Base-by-base conservation (phyloP, 2,113 vertebrate species). In the Oreocharis arfaki region DNA sequence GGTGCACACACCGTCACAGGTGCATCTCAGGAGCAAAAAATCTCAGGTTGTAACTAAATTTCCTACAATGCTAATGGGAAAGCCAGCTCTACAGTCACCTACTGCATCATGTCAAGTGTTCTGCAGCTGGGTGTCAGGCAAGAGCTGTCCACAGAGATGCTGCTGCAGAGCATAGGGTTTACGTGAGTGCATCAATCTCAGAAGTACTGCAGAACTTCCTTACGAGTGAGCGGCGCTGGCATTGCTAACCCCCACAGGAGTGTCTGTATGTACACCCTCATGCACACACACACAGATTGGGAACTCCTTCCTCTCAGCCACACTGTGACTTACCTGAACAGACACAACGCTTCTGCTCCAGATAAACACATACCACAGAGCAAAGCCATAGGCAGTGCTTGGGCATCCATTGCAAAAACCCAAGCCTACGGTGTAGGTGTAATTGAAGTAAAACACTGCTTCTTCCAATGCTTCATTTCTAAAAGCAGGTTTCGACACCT, bases 221-320 rank as follows among this genome's bases (percentile, higher is more conserved):
- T 24, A 32, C 0, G 0, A 6, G 12, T 5, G 27, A 21, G 26
- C 13, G 23, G 42, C 35, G 55, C 6, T 83, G 39, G 55, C 35
- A 7, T 27, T 1, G 1, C 7, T 37, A 37, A 73, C 47, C 10
- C 21, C 44, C 49, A 11, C 46, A 55, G 3, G 2, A 55, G 13
- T 2, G 13, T 8, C 42, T 70, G 1, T 15, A 27, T 0, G 0
- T 8, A 39, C 27, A 28, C 2, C 4, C 4, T 19, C 1, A 4
- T 10, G 16, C 3, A 5, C 10, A 26, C 24, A 19, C 4, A 22
- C 1, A 44, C 1, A 0, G 9, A 22, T 9, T 32, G 24, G 24
- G 20, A 82, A 70, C 16, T 8, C 39, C 3, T 4, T 35, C 28
- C 69, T 84, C 26, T 67, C 83, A 86, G 39, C 27, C 42, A 50